Evolutionary conservation across 2,888 invertebrate genomes (phyloP).

Genomic region (Osmoderma eremita): DNA sequence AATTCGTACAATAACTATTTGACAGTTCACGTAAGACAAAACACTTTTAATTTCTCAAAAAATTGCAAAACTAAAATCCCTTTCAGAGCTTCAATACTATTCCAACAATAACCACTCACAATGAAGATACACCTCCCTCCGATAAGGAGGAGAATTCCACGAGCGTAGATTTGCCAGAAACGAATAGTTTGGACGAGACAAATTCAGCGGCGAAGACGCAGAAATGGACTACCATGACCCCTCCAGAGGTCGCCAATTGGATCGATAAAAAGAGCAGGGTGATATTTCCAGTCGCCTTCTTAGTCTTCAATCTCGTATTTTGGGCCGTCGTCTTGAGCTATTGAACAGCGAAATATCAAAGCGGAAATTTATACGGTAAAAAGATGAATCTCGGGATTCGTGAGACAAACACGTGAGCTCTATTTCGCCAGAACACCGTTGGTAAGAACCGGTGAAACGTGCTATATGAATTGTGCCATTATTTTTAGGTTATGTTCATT

Average conservation of each 20-base stretch:
- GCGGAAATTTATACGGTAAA: too few species aligned
- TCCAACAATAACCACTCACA: constrained; percentile 76
- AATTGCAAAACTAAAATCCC: too few species aligned
- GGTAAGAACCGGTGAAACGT: too few species aligned
- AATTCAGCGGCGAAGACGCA: constrained; percentile 50
- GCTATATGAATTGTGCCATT: too few species aligned
- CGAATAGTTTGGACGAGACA: constrained; percentile 42
- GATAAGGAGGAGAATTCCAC: constrained; percentile 43
- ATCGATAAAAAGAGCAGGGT: constrained; percentile 83
- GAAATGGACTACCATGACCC: constrained; percentile 84
- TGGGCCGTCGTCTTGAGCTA: constrained; percentile 57
- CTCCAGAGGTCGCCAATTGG: constrained; percentile 89
- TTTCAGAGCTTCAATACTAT: constrained; percentile 73
- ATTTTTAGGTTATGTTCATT: too few species aligned
- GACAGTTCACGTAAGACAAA: constrained; percentile 52
- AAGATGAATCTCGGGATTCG: constrained; percentile 9
- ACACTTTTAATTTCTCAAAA: too few species aligned
- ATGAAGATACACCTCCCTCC: constrained; percentile 69
- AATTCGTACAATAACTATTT: constrained; percentile 51
- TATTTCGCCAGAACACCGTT: too few species aligned
- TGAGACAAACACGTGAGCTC: too few species aligned
- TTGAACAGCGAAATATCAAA: neutral
- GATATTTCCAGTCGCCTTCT: constrained; percentile 80
- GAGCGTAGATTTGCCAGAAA: constrained; percentile 44
- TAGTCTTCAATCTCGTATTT: constrained; percentile 76